A percentile compares a stretch with the other conserved stretches of the same genome.
phyloP scores from a whole-genome alignment of 2,113 vertebrate genomes.

The Bos indicus region DNA sequence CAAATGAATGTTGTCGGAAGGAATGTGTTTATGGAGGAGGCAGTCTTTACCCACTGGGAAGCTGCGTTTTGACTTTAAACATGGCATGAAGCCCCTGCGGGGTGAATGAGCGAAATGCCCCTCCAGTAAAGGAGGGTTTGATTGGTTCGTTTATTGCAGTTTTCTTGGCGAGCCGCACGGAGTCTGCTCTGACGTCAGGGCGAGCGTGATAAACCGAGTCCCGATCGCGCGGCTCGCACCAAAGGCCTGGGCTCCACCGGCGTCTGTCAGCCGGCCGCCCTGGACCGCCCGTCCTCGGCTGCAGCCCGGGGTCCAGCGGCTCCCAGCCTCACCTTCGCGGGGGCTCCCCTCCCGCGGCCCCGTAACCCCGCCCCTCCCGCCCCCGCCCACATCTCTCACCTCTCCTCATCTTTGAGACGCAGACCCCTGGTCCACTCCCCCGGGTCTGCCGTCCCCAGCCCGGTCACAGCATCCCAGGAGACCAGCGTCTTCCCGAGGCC shows the following conservation, averaged over 20 bases:
- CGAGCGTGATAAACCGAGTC: rapidly evolving
- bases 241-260: neutral
- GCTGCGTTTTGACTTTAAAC: slow-evolving; percentile 51
- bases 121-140: neutral
- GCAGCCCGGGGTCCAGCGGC: neutral
- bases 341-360: rapidly evolving
- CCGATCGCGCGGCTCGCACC: neutral
- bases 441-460: rapidly evolving
- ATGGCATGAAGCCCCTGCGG: slow-evolving; percentile 31
- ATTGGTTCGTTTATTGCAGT: neutral
- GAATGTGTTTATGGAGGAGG: slow-evolving; percentile 78
- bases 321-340: neutral
- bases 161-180: neutral
- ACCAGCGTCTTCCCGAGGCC: neutral
- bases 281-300: rapidly evolving
- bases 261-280: neutral
- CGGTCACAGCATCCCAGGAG: neutral
- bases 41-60: slow-evolving; percentile 56
- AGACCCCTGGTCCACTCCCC: neutral
- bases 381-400: neutral
- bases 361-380: neutral
- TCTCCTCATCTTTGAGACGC: neutral
- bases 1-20: slow-evolving; percentile 76
- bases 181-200: neutral
- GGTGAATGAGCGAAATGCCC: slow-evolving; percentile 73